Evolutionary conservation across 2,888 invertebrate species (phyloP).

Genomic region (Cephus sareptanus): DNA sequence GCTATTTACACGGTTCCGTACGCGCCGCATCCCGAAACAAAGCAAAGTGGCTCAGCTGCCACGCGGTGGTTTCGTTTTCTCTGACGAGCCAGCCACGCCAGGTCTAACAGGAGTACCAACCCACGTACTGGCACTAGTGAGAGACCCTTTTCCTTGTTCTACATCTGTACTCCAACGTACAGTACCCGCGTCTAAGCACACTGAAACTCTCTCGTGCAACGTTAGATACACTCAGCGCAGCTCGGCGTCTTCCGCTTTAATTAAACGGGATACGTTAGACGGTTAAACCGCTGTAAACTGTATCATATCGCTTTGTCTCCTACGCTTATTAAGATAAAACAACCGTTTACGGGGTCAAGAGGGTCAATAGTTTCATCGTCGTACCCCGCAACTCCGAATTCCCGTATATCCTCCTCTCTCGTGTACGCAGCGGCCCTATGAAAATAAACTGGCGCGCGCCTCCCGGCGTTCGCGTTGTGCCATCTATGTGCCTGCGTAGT

Average conservation of each 20-base stretch:
- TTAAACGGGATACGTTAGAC: slow-evolving; percentile 43
- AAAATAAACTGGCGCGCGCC: not conserved
- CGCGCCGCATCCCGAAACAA: not conserved
- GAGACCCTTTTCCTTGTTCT: not conserved
- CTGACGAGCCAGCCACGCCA: not conserved
- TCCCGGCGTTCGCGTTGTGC: not conserved
- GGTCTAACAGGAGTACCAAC: not conserved
- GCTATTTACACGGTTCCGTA: not conserved
- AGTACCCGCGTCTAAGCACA: not conserved
- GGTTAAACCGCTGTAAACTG: slow-evolving; percentile 41
- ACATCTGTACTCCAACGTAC: not conserved
- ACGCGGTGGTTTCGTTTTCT: not conserved
- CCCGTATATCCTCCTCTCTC: not conserved
- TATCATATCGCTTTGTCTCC: slow-evolving; percentile 26
- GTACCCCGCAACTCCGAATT: not conserved
- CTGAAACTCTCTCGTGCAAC: slow-evolving; percentile 10
- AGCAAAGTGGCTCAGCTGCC: not conserved
- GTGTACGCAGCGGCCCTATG: not conserved
- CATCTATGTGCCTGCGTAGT: not conserved
- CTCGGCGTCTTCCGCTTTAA: slow-evolving; percentile 33
- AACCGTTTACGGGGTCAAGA: slow-evolving; percentile 41
- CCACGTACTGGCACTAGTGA: not conserved
- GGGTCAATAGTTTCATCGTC: slow-evolving; percentile 38
- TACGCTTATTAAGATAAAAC: slow-evolving; percentile 49
- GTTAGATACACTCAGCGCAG: not conserved